Base-by-base conservation (phyloP, 2,888 invertebrate genomes). In the Pseudoips prasinana region DNA sequence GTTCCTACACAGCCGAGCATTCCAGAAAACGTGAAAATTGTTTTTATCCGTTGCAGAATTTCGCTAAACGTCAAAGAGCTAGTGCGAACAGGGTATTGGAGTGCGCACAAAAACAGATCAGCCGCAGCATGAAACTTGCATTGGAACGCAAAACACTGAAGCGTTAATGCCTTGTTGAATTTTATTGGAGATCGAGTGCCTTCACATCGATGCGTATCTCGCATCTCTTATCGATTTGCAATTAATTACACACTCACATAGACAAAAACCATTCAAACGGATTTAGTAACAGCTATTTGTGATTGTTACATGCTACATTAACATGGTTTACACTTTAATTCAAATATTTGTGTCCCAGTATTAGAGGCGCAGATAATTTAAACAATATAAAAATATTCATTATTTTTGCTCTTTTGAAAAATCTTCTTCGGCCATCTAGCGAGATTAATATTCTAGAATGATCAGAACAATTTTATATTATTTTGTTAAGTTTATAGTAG, bases 21-120 rank as follows among this genome's bases (percentile, higher is more conserved):
- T 73, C 73, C 65, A 44, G 39, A 46, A 58, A 64, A 71, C 58
- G 59, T 58, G 66, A 67, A 67, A 71, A 72, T 66, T 40, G 60
- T 76, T 80, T 81, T 81, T 78, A 70, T 61, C 48, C 41, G 47
- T 50, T 48, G 29, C 52, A 64, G 77, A 74, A 78, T 81, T 78
- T 77, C 67, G 69, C 70, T 71, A 76, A 77, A 75, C 65, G 71
- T 72, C 72, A 71, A 67, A 70, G 72, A 66, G 36, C 30, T 58
- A 75, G 77, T 73, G 78, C 73, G 77, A 82, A 86, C 87, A 84
- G 74, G 60, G 50, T 53, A 53, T 40, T 48, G 74, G 81, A 73
- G 68, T 61, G 83, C 79, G 75, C 52, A 62, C 72, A 86, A 87
- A 87, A 86, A 86, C 70, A 39, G 42, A 42, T 50, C 22, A 32